A percentile compares a stretch with the other conserved stretches of the same genome.
Evolutionary conservation across 2,797 vertebrate genomes (phyloP).

Genomic region (Sebastes steindachneri): DNA sequence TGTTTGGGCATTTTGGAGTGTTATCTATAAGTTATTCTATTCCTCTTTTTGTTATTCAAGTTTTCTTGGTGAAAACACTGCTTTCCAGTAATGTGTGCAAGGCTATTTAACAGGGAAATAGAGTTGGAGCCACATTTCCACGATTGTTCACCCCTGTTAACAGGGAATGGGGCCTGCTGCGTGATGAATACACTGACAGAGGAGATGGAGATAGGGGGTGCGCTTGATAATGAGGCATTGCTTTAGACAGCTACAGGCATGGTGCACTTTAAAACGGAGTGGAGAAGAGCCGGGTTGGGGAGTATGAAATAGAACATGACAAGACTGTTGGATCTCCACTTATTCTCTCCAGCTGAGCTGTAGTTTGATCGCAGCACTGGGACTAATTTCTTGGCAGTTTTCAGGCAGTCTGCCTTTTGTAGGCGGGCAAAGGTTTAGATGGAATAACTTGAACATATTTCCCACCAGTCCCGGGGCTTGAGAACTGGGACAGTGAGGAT

Average conservation of each 20-base stretch:
- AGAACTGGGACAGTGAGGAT: slow-evolving; percentile 59
- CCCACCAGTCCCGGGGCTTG: slow-evolving; percentile 55
- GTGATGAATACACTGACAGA: slow-evolving; percentile 66
- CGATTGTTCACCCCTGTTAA: slow-evolving; percentile 38
- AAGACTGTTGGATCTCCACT: slow-evolving; percentile 77
- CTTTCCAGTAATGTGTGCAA: neutral
- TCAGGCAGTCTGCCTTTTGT: slow-evolving; percentile 65
- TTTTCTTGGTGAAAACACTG: neutral
- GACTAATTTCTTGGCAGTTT: slow-evolving; percentile 80
- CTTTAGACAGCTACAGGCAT: slow-evolving; percentile 68
- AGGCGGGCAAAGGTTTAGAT: slow-evolving; percentile 75
- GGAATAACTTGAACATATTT: slow-evolving; percentile 73
- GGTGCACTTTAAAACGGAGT: slow-evolving; percentile 61
- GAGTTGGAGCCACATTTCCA: slow-evolving; percentile 20
- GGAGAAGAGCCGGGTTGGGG: slow-evolving; percentile 32
- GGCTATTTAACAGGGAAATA: slow-evolving; percentile 22
- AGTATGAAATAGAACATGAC: slow-evolving; percentile 76
- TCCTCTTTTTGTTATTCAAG: neutral
- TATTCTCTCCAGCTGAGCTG: slow-evolving; percentile 76
- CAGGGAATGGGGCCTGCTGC: slow-evolving; percentile 38
- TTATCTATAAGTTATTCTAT: neutral
- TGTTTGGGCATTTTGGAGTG: neutral
- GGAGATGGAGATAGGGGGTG: slow-evolving; percentile 49
- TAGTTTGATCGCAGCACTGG: slow-evolving; percentile 75
- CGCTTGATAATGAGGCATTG: slow-evolving; percentile 69